Percentiles rank a stretch among this genome's conserved stretches.
Evolutionary conservation across 2,113 vertebrate genomes (phyloP).

Genomic region (Terrapene triunguis): DNA sequence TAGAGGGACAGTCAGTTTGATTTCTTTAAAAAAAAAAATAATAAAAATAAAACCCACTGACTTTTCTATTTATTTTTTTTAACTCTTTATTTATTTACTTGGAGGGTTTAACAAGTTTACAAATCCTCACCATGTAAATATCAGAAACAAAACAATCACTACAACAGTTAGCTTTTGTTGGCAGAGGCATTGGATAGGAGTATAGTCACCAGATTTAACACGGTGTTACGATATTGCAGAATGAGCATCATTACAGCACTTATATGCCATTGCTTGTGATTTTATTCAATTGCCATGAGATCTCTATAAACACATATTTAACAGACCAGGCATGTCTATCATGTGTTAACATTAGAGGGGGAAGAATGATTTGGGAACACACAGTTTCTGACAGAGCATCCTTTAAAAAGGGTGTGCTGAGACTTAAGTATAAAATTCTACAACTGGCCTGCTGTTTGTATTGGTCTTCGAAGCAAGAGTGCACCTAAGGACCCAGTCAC

Average conservation of each 20-base stretch:
- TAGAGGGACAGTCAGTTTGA: background rate
- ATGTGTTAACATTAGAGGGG: background rate
- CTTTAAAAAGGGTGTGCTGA: background rate
- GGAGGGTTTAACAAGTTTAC: background rate
- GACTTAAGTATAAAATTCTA: background rate
- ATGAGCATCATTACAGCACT: background rate
- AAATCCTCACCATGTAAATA: background rate
- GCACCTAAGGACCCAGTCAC: background rate
- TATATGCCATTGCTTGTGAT: background rate
- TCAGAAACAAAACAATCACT: background rate
- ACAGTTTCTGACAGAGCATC: background rate
- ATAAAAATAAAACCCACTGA: too few species aligned
- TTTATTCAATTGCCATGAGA: background rate
- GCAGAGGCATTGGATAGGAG: background rate
- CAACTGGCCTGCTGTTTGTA: background rate
- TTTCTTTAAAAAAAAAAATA: too few species aligned
- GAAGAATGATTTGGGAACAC: background rate
- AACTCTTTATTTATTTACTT: background rate
- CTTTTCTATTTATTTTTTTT: background rate
- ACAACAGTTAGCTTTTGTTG: background rate
- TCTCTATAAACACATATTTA: background rate
- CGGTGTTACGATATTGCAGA: background rate
- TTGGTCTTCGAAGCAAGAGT: background rate
- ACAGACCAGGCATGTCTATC: background rate
- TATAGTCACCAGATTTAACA: background rate